phyloP scores from a whole-genome alignment of 2,797 vertebrate species.

The Macrochelys suwanniensis region DNA sequence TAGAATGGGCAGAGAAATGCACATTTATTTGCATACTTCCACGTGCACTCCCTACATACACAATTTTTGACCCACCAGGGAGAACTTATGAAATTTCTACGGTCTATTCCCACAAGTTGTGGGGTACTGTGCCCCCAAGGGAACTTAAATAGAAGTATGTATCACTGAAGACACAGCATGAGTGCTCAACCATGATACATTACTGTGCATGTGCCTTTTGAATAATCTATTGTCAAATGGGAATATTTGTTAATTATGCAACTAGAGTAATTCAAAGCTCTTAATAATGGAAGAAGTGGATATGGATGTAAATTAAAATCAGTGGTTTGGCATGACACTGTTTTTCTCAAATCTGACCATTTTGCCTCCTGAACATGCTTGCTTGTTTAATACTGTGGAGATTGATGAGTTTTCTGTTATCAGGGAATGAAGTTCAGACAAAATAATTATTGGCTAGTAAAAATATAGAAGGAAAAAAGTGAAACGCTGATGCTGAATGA shows the following conservation, averaged over 20 bases:
- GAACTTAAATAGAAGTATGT: neutral
- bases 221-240: conserved; percentile 10
- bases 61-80: neutral
- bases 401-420: conserved; percentile 64
- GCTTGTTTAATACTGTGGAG: conserved; percentile 54
- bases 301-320: conserved; percentile 73
- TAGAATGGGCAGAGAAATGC: neutral
- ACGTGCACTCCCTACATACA: neutral
- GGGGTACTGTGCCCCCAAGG: neutral
- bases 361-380: conserved; percentile 38
- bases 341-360: conserved; percentile 56
- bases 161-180: neutral
- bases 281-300: conserved; percentile 72
- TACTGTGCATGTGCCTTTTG: conserved; percentile 14
- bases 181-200: neutral
- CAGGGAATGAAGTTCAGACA: conserved; percentile 61
- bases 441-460: conserved; percentile 65
- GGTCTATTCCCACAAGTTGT: rapidly evolving
- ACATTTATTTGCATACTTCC: neutral
- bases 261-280: conserved; percentile 41
- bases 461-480: conserved; percentile 61
- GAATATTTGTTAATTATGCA: conserved; percentile 68
- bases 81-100: neutral
- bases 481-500: conserved; percentile 48
- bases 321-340: conserved; percentile 64